Evolutionary conservation across 2,797 vertebrate species (phyloP).

Genomic region (Margarornis squamiger): DNA sequence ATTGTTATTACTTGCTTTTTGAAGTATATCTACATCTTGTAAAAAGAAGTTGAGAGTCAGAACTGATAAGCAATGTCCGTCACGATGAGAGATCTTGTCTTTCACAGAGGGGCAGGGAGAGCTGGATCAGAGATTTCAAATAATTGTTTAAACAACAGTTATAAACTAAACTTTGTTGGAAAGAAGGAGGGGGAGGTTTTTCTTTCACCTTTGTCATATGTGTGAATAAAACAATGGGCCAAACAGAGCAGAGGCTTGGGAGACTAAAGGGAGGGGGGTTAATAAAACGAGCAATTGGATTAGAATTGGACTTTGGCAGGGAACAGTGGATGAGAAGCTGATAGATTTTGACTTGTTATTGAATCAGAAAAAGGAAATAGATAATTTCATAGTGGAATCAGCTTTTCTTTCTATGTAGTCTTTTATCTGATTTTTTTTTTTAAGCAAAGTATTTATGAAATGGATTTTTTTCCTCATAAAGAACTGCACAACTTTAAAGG

Average conservation of each 20-base stretch:
- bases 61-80: not conserved
- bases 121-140: not conserved
- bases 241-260: slow-evolving; percentile 29
- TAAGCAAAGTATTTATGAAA: not conserved
- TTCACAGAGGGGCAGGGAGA: not conserved
- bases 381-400: slow-evolving; percentile 3
- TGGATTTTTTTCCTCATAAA: slow-evolving; percentile 21
- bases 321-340: slow-evolving; percentile 30
- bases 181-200: not conserved
- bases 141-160: not conserved
- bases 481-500: slow-evolving; percentile 15
- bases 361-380: slow-evolving; percentile 44
- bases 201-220: slow-evolving; percentile 17
- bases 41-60: slow-evolving; percentile 12
- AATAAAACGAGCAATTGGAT: slow-evolving; percentile 49
- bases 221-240: slow-evolving; percentile 33
- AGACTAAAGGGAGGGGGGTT: slow-evolving; percentile 4
- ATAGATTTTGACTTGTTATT: slow-evolving; percentile 56
- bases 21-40: not conserved
- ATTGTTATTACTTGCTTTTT: not conserved
- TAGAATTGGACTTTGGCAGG: slow-evolving; percentile 50
- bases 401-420: not conserved
- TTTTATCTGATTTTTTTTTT: not conserved
- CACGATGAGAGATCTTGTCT: not conserved
- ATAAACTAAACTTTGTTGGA: slow-evolving; percentile 29